Evolutionary conservation across 2,888 invertebrate species (phyloP).

Genomic region (Periphyllus acericola): DNA sequence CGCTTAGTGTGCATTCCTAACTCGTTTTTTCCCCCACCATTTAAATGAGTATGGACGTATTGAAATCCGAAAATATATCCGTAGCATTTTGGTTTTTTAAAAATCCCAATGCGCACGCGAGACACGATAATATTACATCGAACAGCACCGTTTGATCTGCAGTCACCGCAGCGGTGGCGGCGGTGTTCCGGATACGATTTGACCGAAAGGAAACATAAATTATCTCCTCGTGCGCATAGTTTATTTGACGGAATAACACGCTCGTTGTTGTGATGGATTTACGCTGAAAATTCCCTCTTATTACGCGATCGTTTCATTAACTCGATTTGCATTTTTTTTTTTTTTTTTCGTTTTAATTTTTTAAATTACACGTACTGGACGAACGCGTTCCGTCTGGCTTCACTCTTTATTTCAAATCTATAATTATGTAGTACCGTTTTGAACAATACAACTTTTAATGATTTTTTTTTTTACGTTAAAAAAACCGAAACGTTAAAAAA

Average conservation of each 20-base stretch:
- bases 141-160: neutral
- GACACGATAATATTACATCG: neutral
- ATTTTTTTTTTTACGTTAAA: neutral
- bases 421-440: slow-evolving; percentile 26
- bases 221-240: neutral
- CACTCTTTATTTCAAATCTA: slow-evolving; percentile 14
- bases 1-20: too few relatives aligned
- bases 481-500: neutral
- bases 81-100: too few relatives aligned
- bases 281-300: neutral
- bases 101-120: too few relatives aligned
- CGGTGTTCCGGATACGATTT: neutral
- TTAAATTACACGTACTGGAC: slow-evolving; percentile 15
- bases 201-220: neutral
- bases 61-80: too few relatives aligned
- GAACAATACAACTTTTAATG: slow-evolving; percentile 23
- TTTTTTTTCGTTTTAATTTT: neutral
- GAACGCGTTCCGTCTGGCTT: slow-evolving; percentile 31
- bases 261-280: neutral
- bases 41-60: too few relatives aligned
- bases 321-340: neutral
- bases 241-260: too few relatives aligned
- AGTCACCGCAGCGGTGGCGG: neutral
- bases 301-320: slow-evolving; percentile 5
- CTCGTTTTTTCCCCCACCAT: too few relatives aligned